A percentile compares a stretch with the other conserved stretches of the same genome.
Conservation (phyloP, 2,888 invertebrate genomes). For the Spilarctia lutea region DNA sequence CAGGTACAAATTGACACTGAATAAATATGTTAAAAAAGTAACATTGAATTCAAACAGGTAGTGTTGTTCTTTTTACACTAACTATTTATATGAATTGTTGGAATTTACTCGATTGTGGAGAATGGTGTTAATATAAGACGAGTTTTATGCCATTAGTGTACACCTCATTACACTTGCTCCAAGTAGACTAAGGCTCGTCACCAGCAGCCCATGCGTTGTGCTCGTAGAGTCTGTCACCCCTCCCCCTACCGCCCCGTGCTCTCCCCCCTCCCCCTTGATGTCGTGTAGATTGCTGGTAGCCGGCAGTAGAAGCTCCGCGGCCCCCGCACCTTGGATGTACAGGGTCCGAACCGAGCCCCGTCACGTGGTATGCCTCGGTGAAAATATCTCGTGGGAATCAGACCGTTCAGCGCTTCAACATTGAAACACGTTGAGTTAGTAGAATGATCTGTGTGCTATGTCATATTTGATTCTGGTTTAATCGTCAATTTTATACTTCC, state of each 20-base stretch:
- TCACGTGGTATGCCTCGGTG: conserved; percentile 7
- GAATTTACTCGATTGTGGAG: conserved; percentile 9
- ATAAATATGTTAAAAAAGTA: neutral
- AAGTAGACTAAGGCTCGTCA: neutral
- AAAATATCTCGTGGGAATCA: neutral
- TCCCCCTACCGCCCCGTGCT: conserved; percentile 18
- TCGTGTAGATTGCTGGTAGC: conserved; percentile 14
- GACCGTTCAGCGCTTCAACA: neutral
- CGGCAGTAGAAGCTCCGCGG: conserved; percentile 33
- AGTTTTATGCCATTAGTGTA: neutral
- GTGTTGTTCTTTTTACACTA: neutral
- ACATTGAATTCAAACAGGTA: neutral
- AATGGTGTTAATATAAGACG: neutral
- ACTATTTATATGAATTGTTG: neutral
- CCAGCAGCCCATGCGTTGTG: conserved; percentile 6
- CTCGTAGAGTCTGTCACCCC: conserved; percentile 18
- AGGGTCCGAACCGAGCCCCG: conserved; percentile 1
- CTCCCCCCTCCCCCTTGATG: conserved; percentile 17
- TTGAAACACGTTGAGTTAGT: neutral
- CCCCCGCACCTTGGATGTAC: conserved; percentile 60
- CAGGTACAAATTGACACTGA: neutral
- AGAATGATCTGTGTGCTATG: neutral
- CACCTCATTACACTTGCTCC: neutral
- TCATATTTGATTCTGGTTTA: neutral
- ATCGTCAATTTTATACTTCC: neutral